Evolutionary conservation across 2,888 invertebrate species (phyloP).

Genomic region (Capitulum mitella): DNA sequence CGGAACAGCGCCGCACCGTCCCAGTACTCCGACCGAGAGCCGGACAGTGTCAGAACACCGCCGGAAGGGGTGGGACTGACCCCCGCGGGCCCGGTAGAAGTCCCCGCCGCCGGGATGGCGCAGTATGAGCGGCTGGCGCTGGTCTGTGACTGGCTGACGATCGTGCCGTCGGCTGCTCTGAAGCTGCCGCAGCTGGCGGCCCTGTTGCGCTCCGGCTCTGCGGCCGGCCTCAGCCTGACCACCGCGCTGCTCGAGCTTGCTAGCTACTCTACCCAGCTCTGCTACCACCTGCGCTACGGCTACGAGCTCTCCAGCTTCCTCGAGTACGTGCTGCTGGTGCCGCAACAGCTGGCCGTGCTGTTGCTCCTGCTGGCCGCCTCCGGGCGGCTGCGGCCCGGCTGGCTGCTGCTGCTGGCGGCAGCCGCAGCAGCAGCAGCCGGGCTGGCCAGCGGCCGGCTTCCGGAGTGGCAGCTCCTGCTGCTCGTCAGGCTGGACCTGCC

Average conservation of each 20-base stretch:
- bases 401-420: background rate
- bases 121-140: background rate
- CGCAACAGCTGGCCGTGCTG: background rate
- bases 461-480: background rate
- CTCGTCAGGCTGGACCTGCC: background rate
- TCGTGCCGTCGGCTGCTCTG: background rate
- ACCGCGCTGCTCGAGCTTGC: background rate
- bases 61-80: too few relatives aligned
- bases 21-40: too few relatives aligned
- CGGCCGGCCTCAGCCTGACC: background rate
- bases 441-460: background rate
- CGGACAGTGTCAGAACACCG: too few relatives aligned
- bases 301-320: background rate
- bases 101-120: too few relatives aligned
- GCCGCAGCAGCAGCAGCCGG: background rate
- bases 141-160: background rate
- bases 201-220: background rate
- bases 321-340: background rate
- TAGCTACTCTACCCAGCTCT: background rate
- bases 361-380: background rate
- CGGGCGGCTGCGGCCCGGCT: background rate
- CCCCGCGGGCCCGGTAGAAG: too few relatives aligned
- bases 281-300: background rate
- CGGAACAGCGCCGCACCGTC: too few relatives aligned
- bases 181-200: constrained; percentile 1